phyloP scores from a whole-genome alignment of 1,140 invertebrate species.

The Aricia agestis region DNA sequence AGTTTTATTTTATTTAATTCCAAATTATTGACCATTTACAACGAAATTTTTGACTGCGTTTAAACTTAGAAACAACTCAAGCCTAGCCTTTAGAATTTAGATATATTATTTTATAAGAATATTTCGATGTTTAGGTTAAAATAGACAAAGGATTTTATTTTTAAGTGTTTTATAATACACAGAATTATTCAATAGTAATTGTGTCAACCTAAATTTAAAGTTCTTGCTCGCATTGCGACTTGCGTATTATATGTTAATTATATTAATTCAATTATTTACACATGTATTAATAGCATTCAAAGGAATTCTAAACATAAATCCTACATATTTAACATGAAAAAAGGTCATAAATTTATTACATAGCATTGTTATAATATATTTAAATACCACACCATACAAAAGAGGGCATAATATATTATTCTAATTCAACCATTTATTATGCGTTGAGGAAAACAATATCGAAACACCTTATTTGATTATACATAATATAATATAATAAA shows the following conservation, averaged over 20 bases:
- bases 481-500: background rate
- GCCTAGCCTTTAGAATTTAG: no score
- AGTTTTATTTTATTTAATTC: no score
- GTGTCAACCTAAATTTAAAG: background rate
- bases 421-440: background rate
- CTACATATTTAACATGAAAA: background rate
- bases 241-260: conserved; percentile 2
- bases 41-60: no score
- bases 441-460: background rate
- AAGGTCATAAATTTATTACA: no score
- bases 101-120: no score
- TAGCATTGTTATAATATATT: background rate
- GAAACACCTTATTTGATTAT: background rate
- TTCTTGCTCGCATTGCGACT: background rate
- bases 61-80: no score
- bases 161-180: no score
- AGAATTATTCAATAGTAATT: background rate
- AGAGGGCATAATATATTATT: background rate
- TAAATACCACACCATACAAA: background rate
- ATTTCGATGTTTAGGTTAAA: no score
- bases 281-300: background rate
- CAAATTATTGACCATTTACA: no score
- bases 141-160: no score
- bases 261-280: background rate
- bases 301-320: background rate